phyloP scores from a whole-genome alignment of 1,140 invertebrate species.

The Camponotus floridanus region DNA sequence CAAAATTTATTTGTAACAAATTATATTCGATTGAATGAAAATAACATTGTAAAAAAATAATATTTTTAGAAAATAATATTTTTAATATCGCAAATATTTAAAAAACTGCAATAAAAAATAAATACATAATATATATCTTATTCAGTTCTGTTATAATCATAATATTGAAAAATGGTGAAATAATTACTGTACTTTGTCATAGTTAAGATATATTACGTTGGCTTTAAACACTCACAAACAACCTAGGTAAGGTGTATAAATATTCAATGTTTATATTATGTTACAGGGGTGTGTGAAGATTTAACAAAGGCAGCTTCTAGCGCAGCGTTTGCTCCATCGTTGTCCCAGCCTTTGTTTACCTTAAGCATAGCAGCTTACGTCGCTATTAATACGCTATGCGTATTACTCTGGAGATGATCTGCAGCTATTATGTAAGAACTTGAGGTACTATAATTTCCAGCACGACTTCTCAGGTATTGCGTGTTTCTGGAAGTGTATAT shows the following conservation, averaged over 20 bases:
- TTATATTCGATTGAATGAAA: neutral
- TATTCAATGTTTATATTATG: slow-evolving; percentile 56
- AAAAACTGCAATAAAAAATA: neutral
- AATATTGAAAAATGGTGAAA: neutral
- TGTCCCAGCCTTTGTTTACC: slow-evolving; percentile 77
- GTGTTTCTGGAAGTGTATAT: slow-evolving; percentile 62
- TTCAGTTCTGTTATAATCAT: neutral
- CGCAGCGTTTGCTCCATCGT: slow-evolving; percentile 80
- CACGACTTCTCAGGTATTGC: slow-evolving; percentile 62
- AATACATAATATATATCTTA: neutral
- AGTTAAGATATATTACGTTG: neutral
- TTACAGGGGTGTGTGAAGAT: slow-evolving; percentile 83
- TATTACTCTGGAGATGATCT: slow-evolving; percentile 84
- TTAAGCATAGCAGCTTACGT: slow-evolving; percentile 71
- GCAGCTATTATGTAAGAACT: slow-evolving; percentile 66
- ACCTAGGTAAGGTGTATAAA: slow-evolving; percentile 30
- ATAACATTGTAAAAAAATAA: neutral
- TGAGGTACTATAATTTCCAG: slow-evolving; percentile 58
- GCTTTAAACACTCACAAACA: slow-evolving; percentile 8
- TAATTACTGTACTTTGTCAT: slow-evolving; percentile 1
- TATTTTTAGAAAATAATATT: neutral
- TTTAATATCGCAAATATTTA: neutral
- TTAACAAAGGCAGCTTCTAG: slow-evolving; percentile 82
- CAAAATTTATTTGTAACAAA: neutral
- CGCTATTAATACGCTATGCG: slow-evolving; percentile 65